Evolutionary conservation across 2,888 invertebrate genomes (phyloP).

Genomic region (Tipula lateralis): DNA sequence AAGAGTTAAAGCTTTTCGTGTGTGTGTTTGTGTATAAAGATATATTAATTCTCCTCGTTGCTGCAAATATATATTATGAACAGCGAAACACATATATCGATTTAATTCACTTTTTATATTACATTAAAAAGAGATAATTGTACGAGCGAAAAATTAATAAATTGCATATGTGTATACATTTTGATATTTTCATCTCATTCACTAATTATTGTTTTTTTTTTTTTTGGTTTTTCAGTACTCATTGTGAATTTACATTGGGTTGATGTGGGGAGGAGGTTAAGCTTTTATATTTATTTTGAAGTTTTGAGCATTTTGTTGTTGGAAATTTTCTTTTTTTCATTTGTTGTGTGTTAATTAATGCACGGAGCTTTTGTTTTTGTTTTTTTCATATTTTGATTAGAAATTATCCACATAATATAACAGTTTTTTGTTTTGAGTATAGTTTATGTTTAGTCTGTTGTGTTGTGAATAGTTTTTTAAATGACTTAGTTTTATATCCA

Average conservation of each 20-base stretch:
- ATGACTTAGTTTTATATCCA: too few species aligned
- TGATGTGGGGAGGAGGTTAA: not conserved
- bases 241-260: not conserved
- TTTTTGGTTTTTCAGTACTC: not conserved
- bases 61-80: not conserved
- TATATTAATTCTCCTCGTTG: not conserved
- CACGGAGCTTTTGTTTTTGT: not conserved
- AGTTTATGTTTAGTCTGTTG: not conserved
- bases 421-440: not conserved
- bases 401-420: not conserved
- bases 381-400: not conserved
- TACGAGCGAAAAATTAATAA: not conserved
- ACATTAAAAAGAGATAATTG: not conserved
- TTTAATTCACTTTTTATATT: not conserved
- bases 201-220: too few species aligned
- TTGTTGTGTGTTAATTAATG: not conserved
- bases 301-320: not conserved
- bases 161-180: not conserved
- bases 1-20: not conserved
- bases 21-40: not conserved
- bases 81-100: not conserved
- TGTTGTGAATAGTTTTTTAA: not conserved
- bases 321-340: not conserved
- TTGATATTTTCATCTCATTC: not conserved
- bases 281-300: not conserved